These are phyloP conservation scores for Lepidocyrtoides sp. DNA, from an alignment of 2,888 invertebrate genomes.

Conservation along the genomic window DNA sequence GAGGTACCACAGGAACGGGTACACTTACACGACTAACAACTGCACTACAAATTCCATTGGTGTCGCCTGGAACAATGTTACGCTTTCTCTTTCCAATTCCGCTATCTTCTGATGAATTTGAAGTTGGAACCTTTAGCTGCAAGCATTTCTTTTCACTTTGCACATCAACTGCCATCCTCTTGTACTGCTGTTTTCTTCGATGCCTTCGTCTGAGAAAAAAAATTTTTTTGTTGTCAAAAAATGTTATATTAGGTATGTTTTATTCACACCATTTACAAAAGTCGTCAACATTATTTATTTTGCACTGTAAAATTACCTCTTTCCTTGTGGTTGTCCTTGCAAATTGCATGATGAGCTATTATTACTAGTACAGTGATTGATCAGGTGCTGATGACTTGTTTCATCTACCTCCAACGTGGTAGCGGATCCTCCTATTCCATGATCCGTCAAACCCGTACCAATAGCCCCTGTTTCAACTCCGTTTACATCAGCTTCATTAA, in stretches of 20 bases:
- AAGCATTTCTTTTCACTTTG: conserved; percentile 60
- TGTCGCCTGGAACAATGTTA: conserved; percentile 32
- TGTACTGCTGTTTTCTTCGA: conserved; percentile 67
- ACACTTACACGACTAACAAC: conserved; percentile 3
- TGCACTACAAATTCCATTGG: background rate
- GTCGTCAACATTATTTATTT: background rate
- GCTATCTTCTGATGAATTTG: conserved; percentile 69
- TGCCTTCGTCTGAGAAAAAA: conserved; percentile 48
- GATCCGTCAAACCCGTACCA: background rate
- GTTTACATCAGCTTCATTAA: background rate
- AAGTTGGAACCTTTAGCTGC: conserved; percentile 57
- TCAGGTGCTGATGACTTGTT: background rate
- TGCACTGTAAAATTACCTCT: conserved; percentile 22
- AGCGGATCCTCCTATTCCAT: conserved; percentile 4
- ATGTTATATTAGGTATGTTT: too few relatives aligned
- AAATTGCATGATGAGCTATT: conserved; percentile 50
- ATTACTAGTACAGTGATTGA: conserved; percentile 11
- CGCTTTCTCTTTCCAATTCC: conserved; percentile 68
- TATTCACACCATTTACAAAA: background rate
- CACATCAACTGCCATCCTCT: conserved; percentile 70
- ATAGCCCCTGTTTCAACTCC: background rate
- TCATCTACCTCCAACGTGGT: conserved; percentile 40
- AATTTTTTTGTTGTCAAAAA: background rate
- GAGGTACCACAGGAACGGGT: conserved; percentile 45
- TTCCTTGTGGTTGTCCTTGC: conserved; percentile 63